Conservation (phyloP, 2,797 vertebrate genomes). For the Antrozous pallidus region DNA sequence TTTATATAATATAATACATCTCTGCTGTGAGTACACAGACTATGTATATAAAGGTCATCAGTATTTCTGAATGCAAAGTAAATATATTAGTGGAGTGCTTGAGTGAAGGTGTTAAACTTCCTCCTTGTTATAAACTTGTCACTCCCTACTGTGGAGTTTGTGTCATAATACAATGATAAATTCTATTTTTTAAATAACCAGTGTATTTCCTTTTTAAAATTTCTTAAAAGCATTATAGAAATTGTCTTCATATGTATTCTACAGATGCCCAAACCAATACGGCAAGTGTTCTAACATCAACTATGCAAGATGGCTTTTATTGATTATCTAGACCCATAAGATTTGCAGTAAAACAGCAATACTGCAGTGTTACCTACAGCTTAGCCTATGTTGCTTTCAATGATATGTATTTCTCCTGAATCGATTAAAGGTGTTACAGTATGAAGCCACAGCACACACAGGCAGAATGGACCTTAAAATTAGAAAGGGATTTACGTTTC, state of each 20-base stretch:
- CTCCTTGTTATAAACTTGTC: constrained; percentile 66
- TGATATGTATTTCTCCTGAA: constrained; percentile 72
- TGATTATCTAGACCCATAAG: constrained; percentile 72
- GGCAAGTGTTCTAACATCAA: constrained; percentile 48
- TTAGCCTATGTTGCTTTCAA: constrained; percentile 41
- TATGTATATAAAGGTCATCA: constrained; percentile 71
- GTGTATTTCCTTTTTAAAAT: constrained; percentile 64
- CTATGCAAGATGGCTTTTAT: constrained; percentile 59
- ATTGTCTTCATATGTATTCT: constrained; percentile 35
- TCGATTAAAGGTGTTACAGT: constrained; percentile 76
- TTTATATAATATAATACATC: constrained; percentile 71
- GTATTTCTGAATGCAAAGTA: constrained; percentile 71
- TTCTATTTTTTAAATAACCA: constrained; percentile 60
- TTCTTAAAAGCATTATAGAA: constrained; percentile 46
- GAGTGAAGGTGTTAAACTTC: constrained; percentile 62
- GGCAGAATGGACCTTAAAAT: constrained; percentile 76
- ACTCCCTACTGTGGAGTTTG: constrained; percentile 62
- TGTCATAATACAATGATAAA: constrained; percentile 66
- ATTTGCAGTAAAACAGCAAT: constrained; percentile 63
- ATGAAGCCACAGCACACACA: constrained; percentile 78
- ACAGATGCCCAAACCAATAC: constrained; percentile 53
- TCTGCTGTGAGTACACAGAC: constrained; percentile 67
- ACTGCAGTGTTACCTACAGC: constrained; percentile 48
- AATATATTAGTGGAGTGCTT: constrained; percentile 68
- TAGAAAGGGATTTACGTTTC: constrained; percentile 77